Evolutionary conservation across 2,888 invertebrate species (phyloP).

Genomic region (Cosmia trapezina): DNA sequence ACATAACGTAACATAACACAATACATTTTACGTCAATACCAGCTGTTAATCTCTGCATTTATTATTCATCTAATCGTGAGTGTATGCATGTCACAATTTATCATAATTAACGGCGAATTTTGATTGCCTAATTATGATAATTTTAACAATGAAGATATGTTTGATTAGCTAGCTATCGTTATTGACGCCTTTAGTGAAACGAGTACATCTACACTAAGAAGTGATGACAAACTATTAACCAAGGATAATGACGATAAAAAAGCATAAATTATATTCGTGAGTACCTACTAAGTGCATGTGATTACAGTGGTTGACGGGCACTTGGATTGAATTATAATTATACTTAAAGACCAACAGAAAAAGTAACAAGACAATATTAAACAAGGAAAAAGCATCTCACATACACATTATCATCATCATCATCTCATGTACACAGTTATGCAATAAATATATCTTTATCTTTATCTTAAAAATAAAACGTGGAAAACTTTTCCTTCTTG

Average conservation of each 20-base stretch:
- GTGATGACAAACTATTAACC: constrained; percentile 23
- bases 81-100: constrained; percentile 35
- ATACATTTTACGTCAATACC: constrained; percentile 41
- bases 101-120: constrained; percentile 51
- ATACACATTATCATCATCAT: too few relatives aligned
- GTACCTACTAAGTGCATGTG: constrained; percentile 4
- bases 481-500: constrained; percentile 8
- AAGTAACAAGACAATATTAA: background rate
- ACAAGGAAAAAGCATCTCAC: constrained; percentile 16
- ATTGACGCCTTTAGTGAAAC: constrained; percentile 21
- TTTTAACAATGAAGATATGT: constrained; percentile 43
- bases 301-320: background rate
- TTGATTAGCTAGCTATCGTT: constrained; percentile 35
- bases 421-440: too few relatives aligned
- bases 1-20: constrained; percentile 15
- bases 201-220: constrained; percentile 22
- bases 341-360: background rate
- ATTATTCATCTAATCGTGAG: constrained; percentile 35
- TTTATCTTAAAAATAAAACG: constrained; percentile 5
- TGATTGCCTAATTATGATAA: constrained; percentile 54
- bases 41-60: constrained; percentile 44
- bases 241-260: constrained; percentile 24
- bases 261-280: constrained; percentile 29
- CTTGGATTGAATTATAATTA: background rate
- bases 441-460: too few relatives aligned